Evolutionary conservation across 1,140 invertebrate species (phyloP), one percentile per base, ranked within the genome.

Genomic region (Paracyclopina nana): DNA sequence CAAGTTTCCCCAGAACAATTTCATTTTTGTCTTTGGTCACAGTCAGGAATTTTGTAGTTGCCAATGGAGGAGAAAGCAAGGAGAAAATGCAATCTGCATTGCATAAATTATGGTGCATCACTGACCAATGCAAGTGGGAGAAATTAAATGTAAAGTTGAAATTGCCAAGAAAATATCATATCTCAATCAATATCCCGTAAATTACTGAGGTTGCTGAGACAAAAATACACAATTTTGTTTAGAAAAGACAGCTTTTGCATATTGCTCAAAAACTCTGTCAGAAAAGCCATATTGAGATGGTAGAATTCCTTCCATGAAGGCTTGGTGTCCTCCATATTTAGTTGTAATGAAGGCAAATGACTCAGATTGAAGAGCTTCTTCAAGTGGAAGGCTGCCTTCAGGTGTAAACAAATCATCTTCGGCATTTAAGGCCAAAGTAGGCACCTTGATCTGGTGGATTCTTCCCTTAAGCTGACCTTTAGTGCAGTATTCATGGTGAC

Each of bases 271-370:
- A 11, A 80, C 58, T 42, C 75, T 70, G 51, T 75, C 71, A 65
- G 80, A 75, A 58, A 78, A 81, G 58, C 73, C 72, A 48, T 68
- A 63, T 22, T 66, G 60, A 41, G 55, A 61, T 45, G 67, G 68
- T n/a, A 75, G 71, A 58, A 77, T 63, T 18, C 80, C 80, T 60
- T 86, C 82, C 55, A 85, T 64, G 62, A 85, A 85, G 52, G 80
- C 82, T 63, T 86, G 82, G 64, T 86, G 82, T 0, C 82, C 82
- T 22, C 82, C 82, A 55, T 79, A 73, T 1, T 76, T 72, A 8
- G 82, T 82, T 14, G 81, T 69, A n/a, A 80, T 68, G 41, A 85
- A 73, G 27, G 79, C 80, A 38, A 85, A 72, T 57, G 80, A 71
- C 44, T 73, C 70, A 45, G 71, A 72, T 54, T 71, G 60, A 41